phyloP scores from a whole-genome alignment of 2,888 invertebrate genomes.

The Lithophane leautieri region DNA sequence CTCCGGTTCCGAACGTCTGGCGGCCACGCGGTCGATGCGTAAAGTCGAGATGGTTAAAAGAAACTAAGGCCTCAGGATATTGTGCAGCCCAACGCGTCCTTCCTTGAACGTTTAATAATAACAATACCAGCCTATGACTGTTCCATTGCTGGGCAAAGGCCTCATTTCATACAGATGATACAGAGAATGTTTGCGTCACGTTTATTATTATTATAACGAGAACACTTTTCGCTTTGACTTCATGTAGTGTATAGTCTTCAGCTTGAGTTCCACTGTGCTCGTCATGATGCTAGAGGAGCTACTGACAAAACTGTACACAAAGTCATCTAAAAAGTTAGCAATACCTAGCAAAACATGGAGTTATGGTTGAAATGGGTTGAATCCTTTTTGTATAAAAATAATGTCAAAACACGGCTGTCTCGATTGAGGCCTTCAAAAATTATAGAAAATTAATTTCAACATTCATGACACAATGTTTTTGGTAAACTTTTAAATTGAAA shows the following conservation, averaged over 20 bases:
- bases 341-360: not conserved
- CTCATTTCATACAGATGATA: too few species aligned
- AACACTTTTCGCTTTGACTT: not conserved
- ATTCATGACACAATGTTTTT: constrained; percentile 65
- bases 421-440: constrained; percentile 39
- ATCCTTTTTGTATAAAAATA: not conserved
- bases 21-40: not conserved
- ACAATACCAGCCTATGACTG: too few species aligned
- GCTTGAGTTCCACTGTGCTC: not conserved
- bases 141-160: too few species aligned
- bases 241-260: not conserved
- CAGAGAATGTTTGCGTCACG: not conserved
- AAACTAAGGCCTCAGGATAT: too few species aligned
- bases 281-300: not conserved
- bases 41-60: too few species aligned
- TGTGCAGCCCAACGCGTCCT: not conserved
- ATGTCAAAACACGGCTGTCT: constrained; percentile 36
- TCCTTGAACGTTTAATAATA: not conserved
- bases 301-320: not conserved
- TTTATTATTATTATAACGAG: not conserved
- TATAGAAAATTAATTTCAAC: constrained; percentile 46
- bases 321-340: not conserved
- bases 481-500: constrained; percentile 67
- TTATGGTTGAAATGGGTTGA: not conserved
- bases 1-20: not conserved